phyloP scores from a whole-genome alignment of 2,797 vertebrate genomes.

The Enteromius thamalakanensis region DNA sequence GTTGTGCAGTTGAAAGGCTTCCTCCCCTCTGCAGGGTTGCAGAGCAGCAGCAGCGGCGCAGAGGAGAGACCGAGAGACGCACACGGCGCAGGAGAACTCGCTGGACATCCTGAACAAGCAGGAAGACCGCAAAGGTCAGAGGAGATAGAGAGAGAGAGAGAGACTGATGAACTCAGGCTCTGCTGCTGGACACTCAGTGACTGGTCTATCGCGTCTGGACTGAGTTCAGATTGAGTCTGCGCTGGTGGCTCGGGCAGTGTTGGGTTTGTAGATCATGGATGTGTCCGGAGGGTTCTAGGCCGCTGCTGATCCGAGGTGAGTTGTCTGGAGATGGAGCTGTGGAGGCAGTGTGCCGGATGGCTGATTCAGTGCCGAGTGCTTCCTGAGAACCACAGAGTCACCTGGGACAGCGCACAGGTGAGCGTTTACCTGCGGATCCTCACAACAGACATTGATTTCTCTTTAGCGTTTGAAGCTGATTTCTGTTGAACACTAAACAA shows the following conservation, averaged over 20 bases:
- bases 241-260: neutral
- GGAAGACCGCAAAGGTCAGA: conserved; percentile 9
- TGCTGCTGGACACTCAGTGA: neutral
- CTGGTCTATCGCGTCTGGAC: neutral
- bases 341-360: conserved; percentile 91
- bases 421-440: conserved; percentile 59
- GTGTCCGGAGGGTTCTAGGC: neutral
- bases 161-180: neutral
- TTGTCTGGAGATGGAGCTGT: conserved; percentile 83
- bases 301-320: neutral
- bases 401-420: conserved; percentile 86
- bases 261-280: neutral
- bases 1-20: conserved; percentile 76
- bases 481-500: neutral
- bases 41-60: conserved; percentile 71
- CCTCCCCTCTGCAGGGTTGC: conserved; percentile 73
- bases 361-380: conserved; percentile 90
- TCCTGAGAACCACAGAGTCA: conserved; percentile 91
- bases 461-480: no score
- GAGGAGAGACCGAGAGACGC: conserved; percentile 59
- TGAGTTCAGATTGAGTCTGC: neutral
- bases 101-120: conserved; percentile 25
- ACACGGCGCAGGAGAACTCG: neutral
- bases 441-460: no score
- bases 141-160: conserved; percentile 18